Percentiles rank a stretch among this genome's conserved stretches.
phyloP scores from a whole-genome alignment of 2,888 invertebrate species.

The Aspidiotus destructor region DNA sequence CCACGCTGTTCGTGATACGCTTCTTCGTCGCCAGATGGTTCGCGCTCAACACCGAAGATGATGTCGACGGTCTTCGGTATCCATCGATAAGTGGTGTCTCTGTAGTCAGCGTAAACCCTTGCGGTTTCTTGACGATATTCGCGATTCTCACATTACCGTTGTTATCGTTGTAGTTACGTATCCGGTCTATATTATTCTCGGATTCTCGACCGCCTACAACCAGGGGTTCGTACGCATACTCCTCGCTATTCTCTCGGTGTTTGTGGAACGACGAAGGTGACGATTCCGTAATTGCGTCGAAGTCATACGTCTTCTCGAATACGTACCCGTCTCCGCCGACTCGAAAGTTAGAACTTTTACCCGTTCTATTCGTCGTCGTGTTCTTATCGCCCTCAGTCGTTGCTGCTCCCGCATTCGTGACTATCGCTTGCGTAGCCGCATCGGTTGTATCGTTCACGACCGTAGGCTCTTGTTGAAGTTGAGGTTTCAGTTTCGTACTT shows the following conservation, averaged over 20 bases:
- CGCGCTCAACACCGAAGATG: not conserved
- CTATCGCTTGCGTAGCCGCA: not conserved
- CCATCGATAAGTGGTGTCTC: not conserved
- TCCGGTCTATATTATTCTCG: conserved; percentile 6
- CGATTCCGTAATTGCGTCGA: not conserved
- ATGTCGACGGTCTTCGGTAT: not conserved
- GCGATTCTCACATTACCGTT: conserved; percentile 11
- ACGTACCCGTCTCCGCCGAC: conserved; percentile 2
- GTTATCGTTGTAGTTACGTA: conserved; percentile 5
- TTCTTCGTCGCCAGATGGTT: not conserved
- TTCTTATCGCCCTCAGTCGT: not conserved
- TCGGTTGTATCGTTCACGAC: not conserved
- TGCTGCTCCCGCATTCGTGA: not conserved
- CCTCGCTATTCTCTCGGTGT: conserved; percentile 13
- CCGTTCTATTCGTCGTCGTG: not conserved
- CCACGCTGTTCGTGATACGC: not conserved
- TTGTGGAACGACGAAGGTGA: not conserved
- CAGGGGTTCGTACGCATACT: conserved; percentile 7
- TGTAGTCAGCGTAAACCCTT: conserved; percentile 18
- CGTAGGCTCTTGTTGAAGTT: not conserved
- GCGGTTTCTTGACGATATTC: conserved; percentile 27
- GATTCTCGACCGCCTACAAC: conserved; percentile 1
- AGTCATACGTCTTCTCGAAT: not conserved
- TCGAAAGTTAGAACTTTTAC: not conserved
- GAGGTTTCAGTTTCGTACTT: not conserved